phyloP scores from a whole-genome alignment of 2,113 vertebrate genomes.

The Petrocephalus zakoni region DNA sequence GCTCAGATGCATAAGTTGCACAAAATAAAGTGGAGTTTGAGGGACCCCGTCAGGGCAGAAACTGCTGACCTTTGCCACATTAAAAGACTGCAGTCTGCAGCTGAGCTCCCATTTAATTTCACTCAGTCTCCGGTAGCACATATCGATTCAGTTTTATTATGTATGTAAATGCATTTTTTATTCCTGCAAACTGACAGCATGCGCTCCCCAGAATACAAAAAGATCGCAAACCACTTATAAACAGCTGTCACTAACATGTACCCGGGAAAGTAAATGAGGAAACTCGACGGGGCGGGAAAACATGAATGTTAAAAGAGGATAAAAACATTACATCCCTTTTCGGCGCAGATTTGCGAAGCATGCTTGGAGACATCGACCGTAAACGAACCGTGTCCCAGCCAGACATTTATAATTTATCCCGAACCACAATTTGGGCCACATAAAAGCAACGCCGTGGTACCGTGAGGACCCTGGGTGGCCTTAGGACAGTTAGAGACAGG shows the following conservation, averaged over 20 bases:
- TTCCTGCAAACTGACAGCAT: background rate
- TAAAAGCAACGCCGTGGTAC: background rate
- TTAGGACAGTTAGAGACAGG: background rate
- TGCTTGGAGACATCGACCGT: background rate
- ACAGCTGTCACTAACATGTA: background rate
- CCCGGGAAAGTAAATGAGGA: background rate
- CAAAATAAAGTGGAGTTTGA: background rate
- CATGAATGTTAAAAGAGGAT: background rate
- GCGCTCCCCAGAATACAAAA: background rate
- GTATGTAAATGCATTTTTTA: background rate
- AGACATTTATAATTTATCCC: background rate
- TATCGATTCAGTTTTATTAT: constrained; percentile 2
- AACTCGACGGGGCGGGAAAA: background rate
- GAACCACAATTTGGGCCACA: background rate
- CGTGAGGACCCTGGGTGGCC: background rate
- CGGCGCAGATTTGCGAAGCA: background rate
- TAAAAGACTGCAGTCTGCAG: background rate
- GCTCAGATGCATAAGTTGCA: background rate
- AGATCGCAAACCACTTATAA: background rate
- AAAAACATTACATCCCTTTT: background rate
- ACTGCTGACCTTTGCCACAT: background rate
- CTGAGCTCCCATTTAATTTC: background rate
- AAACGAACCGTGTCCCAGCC: background rate
- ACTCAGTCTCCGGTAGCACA: background rate
- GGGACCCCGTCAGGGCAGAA: background rate